Conservation (phyloP, 2,113 vertebrate species). For the Oreocharis arfaki region DNA sequence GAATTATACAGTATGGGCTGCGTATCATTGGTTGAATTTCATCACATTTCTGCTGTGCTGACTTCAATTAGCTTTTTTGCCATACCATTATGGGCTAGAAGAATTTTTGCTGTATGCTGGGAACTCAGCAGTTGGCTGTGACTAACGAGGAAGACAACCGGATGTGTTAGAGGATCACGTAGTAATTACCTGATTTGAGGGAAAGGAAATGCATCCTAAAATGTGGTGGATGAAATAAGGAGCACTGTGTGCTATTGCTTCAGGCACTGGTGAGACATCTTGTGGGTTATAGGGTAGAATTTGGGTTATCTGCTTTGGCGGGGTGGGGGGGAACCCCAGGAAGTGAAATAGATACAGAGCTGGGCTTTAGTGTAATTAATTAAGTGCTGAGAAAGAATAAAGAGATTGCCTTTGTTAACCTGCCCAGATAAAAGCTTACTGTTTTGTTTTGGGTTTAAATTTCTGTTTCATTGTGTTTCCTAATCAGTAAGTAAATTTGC, state of each 20-base stretch:
- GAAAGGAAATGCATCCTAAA: constrained; percentile 30
- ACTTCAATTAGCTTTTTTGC: not conserved
- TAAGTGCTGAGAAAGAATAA: not conserved
- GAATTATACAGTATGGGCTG: not conserved
- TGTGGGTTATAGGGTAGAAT: not conserved
- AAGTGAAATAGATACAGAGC: not conserved
- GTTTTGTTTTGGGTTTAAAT: not conserved
- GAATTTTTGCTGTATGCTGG: not conserved
- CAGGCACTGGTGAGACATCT: not conserved
- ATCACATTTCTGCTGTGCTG: not conserved
- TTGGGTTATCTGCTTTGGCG: not conserved
- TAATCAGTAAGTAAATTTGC: not conserved
- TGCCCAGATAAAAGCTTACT: not conserved
- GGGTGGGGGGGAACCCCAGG: fast-evolving
- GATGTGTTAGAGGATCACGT: not conserved
- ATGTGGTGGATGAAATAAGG: not conserved
- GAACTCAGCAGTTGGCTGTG: not conserved
- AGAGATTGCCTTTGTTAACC: not conserved
- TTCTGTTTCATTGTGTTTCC: not conserved
- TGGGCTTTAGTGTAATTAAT: not conserved
- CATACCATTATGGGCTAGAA: not conserved
- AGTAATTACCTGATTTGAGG: not conserved
- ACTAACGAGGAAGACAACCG: not conserved
- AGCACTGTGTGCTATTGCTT: not conserved
- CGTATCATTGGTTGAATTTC: not conserved